Base-by-base conservation (phyloP, 2,888 invertebrate genomes). In the Ochlodes sylvanus region DNA sequence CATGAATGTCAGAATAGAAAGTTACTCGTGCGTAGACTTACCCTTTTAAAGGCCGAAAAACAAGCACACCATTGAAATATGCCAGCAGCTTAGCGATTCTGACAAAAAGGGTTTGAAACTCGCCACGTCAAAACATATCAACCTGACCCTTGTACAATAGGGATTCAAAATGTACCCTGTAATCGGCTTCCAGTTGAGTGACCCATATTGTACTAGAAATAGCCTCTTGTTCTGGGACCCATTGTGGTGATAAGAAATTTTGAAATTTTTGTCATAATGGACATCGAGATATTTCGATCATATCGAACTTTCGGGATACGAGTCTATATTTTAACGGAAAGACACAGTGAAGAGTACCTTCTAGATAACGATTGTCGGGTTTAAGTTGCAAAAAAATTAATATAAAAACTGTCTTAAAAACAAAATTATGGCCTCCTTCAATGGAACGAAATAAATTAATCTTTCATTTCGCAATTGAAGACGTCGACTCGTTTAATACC, bases 41-140 rank as follows among this genome's bases (percentile, higher is more conserved):
- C 77, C 81, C 80, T 80, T 78, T 76, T 72, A 75, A 75, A 75
- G 73, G 77, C 71, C 69, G 72, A 75, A 80, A 82, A 82, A 82
- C 78, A 75, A 76, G 71, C 75, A 78, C 74, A 78, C 76, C 83
- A 82, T 81, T 82, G 80, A 83, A 85, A 84, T 84, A 80, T 82
- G 79, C 77, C 74, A 73, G 76, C 77, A 76, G 77, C 72, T 72
- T 74, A 71, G 73, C 75, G 74, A 74, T 73, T 74, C 73, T 63
- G 72, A 74, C 77, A 77, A 76, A 77, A 78, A 76, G 72, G 73
- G 75, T 75, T 72, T 70, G 71, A 69, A 73, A 71, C 70, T 71
- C 73, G 72, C 72, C 73, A 73, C 72, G 75, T 74, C 77, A 76
- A 76, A 76, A 76, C 75, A 76, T 75, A 77, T 76, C 72, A 74